A percentile compares a stretch with the other conserved stretches of the same genome.
phyloP scores from a whole-genome alignment of 2,888 invertebrate genomes.

The Piscicola geometra region DNA sequence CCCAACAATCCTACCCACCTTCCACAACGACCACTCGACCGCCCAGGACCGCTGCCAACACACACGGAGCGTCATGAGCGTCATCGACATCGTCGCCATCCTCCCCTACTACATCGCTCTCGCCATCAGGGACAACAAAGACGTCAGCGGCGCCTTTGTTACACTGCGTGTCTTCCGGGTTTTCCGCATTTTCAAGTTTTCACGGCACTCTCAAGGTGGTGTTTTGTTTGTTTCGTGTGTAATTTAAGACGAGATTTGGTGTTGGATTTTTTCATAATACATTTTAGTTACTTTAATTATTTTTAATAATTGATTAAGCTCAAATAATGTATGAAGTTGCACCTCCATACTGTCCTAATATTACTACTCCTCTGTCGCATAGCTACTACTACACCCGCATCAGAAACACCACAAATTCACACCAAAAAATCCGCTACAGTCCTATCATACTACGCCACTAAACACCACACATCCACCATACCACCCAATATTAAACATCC shows the following conservation, averaged over 20 bases:
- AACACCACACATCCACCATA: no score
- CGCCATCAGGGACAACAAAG: conserved; percentile 88
- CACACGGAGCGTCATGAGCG: conserved; percentile 95
- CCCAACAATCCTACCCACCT: conserved; percentile 46
- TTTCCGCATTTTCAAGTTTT: conserved; percentile 99
- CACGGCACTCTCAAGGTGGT: conserved; percentile 81
- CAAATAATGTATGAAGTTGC: no score
- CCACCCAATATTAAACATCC: no score
- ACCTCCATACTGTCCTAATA: no score
- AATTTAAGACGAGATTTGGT: no score
- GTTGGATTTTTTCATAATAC: no score
- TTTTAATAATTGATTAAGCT: not conserved
- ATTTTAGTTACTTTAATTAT: not conserved
- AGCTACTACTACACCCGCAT: no score
- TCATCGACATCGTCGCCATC: conserved; percentile 98
- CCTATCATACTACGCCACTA: no score
- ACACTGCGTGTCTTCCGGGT: conserved; percentile 97
- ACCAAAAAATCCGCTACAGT: no score
- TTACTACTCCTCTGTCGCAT: no score
- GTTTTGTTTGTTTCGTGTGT: not conserved
- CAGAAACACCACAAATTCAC: no score
- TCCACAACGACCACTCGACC: conserved; percentile 78
- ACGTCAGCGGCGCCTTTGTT: conserved; percentile 97
- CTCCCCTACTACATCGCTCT: conserved; percentile 97
- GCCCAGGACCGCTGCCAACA: conserved; percentile 95